Evolutionary conservation across 2,113 vertebrate genomes (phyloP), one percentile per base, ranked within the genome.

Genomic region (Nanorana parkeri): DNA sequence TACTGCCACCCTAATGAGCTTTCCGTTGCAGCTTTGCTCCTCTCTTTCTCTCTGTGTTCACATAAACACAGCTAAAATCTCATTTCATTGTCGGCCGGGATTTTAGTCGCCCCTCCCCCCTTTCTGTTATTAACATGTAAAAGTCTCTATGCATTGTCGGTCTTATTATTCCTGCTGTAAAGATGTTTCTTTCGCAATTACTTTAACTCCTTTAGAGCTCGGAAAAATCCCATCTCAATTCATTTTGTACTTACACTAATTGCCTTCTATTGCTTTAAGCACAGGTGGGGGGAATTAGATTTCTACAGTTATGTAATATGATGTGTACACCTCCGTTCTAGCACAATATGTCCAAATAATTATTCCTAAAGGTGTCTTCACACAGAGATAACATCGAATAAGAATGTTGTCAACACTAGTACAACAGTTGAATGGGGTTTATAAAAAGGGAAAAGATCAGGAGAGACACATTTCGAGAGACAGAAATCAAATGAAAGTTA

Each of bases 171-270:
- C 60, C 47, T 60, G 73, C 63, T 60, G 28, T 67, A 68, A 26
- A 29, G 80, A 67, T 76, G 52, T 72, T 60, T 29, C 63, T 52
- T 29, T 41, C 61, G 47, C 72, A 76, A 75, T 83, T 76, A 41
- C 60, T 81, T 81, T 81, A 81, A 81, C 69, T 81, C 80, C 80
- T 81, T 81, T 83, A 83, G 80, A 47, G 51, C 72, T 74, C 41
- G 13, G 10, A 47, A 23, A 76, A 83, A 51, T 83, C 80, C 80
- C 80, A 76, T 26, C 64, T 76, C 71, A 83, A 83, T 83, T 76
- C 54, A 68, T 76, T 67, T 83, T 26, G 52, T 76, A 47, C 51
- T 83, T 76, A 68, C n/a, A 19, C n/a, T 60, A 72, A 83, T 76
- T 76, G 76, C 17, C n/a, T 76, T 67, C 28, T 76, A 74, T 83